phyloP scores from a whole-genome alignment of 2,797 vertebrate species.

The Centroberyx gerrardi region DNA sequence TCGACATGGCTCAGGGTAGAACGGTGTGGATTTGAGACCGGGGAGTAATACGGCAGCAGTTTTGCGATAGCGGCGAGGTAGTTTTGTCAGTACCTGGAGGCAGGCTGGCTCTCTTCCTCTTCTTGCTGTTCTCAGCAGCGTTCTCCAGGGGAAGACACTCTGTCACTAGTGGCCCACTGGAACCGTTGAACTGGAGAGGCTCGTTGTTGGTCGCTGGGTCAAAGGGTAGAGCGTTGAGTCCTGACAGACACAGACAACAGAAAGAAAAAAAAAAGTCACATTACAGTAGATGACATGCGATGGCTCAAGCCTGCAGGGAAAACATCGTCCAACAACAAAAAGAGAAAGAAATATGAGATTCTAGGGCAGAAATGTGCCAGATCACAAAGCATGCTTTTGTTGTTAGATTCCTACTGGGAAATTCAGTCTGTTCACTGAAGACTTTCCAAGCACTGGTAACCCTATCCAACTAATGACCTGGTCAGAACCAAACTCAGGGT shows the following conservation, averaged over 20 bases:
- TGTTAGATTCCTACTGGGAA: not conserved
- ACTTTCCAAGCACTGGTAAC: not conserved
- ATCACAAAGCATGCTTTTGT: slow-evolving; percentile 17
- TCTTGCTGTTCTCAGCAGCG: slow-evolving; percentile 89
- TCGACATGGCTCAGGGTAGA: slow-evolving; percentile 39
- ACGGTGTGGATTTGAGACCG: slow-evolving; percentile 38
- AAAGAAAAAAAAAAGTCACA: slow-evolving; percentile 24
- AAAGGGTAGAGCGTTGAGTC: slow-evolving; percentile 91
- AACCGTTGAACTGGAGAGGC: slow-evolving; percentile 87
- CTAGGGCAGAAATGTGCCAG: not conserved
- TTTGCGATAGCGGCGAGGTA: slow-evolving; percentile 4
- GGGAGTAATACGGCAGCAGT: slow-evolving; percentile 30
- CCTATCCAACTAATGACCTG: not conserved
- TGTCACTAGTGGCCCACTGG: slow-evolving; percentile 79
- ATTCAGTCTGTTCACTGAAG: not conserved
- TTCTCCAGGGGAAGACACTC: slow-evolving; percentile 88
- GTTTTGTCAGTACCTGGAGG: slow-evolving; percentile 86
- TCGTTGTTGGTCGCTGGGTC: slow-evolving; percentile 89
- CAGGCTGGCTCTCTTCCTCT: slow-evolving; percentile 89
- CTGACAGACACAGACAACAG: slow-evolving; percentile 80
- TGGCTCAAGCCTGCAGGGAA: not conserved
- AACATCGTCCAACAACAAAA: slow-evolving; percentile 9
- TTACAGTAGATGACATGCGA: slow-evolving; percentile 9
- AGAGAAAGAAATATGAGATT: not conserved
- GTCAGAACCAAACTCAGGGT: not conserved